Conservation (phyloP, 2,888 invertebrate species). For the Orchestes rusci region DNA sequence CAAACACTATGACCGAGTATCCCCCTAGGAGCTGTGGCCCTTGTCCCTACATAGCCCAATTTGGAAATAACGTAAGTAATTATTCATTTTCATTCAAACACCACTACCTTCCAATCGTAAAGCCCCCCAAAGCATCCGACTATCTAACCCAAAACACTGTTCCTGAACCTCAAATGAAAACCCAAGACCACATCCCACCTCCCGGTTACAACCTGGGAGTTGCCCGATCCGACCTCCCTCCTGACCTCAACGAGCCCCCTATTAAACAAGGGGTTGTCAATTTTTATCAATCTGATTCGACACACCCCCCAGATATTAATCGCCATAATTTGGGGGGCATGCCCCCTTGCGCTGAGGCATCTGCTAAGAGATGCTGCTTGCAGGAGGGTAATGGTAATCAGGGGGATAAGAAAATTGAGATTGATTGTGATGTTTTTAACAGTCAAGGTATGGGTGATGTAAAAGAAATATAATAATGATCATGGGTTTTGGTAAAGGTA, state of each 20-base stretch:
- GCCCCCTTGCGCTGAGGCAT: constrained; percentile 21
- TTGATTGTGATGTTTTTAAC: constrained; percentile 20
- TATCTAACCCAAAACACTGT: constrained; percentile 30
- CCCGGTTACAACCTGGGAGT: constrained; percentile 32
- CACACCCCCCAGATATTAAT: too few relatives aligned
- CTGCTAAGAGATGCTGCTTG: constrained; percentile 10
- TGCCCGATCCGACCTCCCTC: constrained; percentile 27
- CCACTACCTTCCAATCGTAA: neutral
- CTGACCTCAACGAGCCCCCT: constrained; percentile 31
- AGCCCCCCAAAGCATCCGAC: constrained; percentile 12
- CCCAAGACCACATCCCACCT: constrained; percentile 24
- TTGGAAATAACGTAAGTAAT: constrained; percentile 19
- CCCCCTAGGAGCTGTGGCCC: constrained; percentile 34
- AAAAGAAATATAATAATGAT: neutral
- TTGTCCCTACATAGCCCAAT: constrained; percentile 34
- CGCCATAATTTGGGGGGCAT: constrained; percentile 19
- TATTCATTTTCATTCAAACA: constrained; percentile 1
- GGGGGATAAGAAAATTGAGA: constrained; percentile 9
- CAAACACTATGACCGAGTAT: constrained; percentile 40
- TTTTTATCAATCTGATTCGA: constrained; percentile 1
- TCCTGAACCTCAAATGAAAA: constrained; percentile 31
- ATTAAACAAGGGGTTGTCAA: constrained; percentile 3
- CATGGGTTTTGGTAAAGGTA: constrained; percentile 8
- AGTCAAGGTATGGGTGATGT: constrained; percentile 17
- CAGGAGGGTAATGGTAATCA: neutral